Evolutionary conservation across 2,888 invertebrate genomes (phyloP), one percentile per base, ranked within the genome.

Genomic region (Matsumyia berberina): DNA sequence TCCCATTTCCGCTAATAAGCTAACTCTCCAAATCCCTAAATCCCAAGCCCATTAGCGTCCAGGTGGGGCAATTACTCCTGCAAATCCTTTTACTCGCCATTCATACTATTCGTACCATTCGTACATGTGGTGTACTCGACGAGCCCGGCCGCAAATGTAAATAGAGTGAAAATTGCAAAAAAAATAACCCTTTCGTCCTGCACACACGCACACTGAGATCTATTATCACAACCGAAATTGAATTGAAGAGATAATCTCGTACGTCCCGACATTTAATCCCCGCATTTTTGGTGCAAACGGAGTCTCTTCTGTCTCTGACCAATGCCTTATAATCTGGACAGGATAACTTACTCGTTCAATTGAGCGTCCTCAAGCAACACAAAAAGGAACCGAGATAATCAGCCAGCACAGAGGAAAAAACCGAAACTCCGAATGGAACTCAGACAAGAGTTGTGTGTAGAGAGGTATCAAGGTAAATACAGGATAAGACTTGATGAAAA

Each of bases 401-500:
- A 82, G 53, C 37, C 35, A 58, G 5, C 11, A 37, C 29, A 55
- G 9, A 29, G 19, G n/a, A 62, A 19, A 49, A 55, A 70, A 53
- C 55, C 39, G 60, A 24, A 17, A 37, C 57, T 35, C 17, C 44
- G 24, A 31, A 60, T 15, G 37, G 24, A 33, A 15, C 42, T 53
- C 49, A 42, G 37, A 37, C 29, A 51, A 8, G 44, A 60, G 44
- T 29, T 70, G 46, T 37, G 24, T 24, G 24, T 24, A 24, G 24
- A 67, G 37, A 44, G 62, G 57, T 74, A 85, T 79, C 79, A 79
- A 79, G 83, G 74, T 74, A 80, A 80, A 85, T 80, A 69, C 80
- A 74, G 74, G 85, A 79, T 85, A 85, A 85, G 79, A 76, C 85
- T 72, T 76, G 85, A 85, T 85, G 80, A 80, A 80, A 85, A 76